Evolutionary conservation across 2,888 invertebrate species (phyloP).

Genomic region (Patella pellucida): DNA sequence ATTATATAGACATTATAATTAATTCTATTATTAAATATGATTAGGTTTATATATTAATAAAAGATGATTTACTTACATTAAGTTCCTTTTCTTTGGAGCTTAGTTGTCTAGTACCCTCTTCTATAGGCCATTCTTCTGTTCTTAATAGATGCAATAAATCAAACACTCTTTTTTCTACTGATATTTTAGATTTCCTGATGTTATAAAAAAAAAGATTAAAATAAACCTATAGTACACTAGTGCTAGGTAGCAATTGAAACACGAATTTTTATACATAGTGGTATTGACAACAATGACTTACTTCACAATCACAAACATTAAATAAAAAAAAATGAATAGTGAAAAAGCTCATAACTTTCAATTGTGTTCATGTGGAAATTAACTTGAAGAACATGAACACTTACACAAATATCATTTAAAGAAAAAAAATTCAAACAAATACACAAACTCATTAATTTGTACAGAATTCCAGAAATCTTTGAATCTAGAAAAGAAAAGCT

Average conservation of each 20-base stretch:
- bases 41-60: too few relatives aligned
- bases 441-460: not conserved
- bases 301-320: not conserved
- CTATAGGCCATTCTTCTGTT: conserved; percentile 49
- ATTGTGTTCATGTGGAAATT: not conserved
- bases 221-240: not conserved
- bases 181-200: conserved; percentile 49
- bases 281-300: not conserved
- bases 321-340: not conserved
- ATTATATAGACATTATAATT: too few relatives aligned
- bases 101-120: conserved; percentile 37
- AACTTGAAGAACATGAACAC: not conserved
- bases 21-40: too few relatives aligned
- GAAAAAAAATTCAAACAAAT: not conserved
- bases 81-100: conserved; percentile 26
- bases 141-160: conserved; percentile 46
- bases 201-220: not conserved
- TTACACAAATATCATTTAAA: too few relatives aligned
- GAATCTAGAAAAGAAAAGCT: too few relatives aligned
- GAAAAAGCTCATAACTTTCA: not conserved
- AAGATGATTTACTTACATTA: conserved; percentile 28
- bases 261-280: not conserved
- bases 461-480: too few relatives aligned
- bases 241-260: not conserved
- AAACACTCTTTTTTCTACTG: conserved; percentile 53